Evolutionary conservation across 2,888 invertebrate genomes (phyloP).

Genomic region (Phoronis australis): DNA sequence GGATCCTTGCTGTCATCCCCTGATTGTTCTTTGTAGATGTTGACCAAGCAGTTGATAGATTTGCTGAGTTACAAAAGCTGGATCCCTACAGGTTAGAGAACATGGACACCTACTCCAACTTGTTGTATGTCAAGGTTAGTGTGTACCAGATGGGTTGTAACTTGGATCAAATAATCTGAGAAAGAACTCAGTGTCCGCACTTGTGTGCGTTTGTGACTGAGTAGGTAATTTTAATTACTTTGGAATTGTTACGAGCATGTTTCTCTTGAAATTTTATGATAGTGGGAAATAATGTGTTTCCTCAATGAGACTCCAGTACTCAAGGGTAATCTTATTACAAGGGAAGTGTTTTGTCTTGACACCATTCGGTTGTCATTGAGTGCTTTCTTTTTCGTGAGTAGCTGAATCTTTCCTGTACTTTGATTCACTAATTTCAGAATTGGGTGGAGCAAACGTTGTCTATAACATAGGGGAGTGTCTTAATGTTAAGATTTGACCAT

Average conservation of each 20-base stretch:
- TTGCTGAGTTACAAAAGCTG: slow-evolving; percentile 72
- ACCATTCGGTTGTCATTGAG: background rate
- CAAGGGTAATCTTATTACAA: too few relatives aligned
- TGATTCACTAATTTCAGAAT: too few relatives aligned
- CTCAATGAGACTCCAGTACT: too few relatives aligned
- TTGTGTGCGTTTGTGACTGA: background rate
- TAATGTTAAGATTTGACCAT: too few relatives aligned
- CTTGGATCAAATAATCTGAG: background rate
- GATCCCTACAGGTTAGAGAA: slow-evolving; percentile 94
- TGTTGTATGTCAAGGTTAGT: slow-evolving; percentile 75
- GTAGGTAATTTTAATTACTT: background rate
- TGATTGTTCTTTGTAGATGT: slow-evolving; percentile 69
- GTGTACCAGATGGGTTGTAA: too few relatives aligned
- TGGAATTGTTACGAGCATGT: background rate
- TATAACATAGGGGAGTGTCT: too few relatives aligned
- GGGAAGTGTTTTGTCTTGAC: too few relatives aligned
- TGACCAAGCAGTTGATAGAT: slow-evolving; percentile 78
- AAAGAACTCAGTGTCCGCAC: background rate
- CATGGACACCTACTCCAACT: slow-evolving; percentile 93
- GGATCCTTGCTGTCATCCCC: too few relatives aligned
- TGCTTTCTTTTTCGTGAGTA: background rate
- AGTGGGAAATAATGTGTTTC: too few relatives aligned
- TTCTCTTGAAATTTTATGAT: slow-evolving; percentile 1
- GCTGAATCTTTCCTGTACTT: too few relatives aligned
- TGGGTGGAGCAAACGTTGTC: too few relatives aligned